A percentile compares a stretch with the other conserved stretches of the same genome.
Conservation (phyloP, 30 jellyfish, hydroid and myxozoan species). For the Turritopsis rubra region DNA sequence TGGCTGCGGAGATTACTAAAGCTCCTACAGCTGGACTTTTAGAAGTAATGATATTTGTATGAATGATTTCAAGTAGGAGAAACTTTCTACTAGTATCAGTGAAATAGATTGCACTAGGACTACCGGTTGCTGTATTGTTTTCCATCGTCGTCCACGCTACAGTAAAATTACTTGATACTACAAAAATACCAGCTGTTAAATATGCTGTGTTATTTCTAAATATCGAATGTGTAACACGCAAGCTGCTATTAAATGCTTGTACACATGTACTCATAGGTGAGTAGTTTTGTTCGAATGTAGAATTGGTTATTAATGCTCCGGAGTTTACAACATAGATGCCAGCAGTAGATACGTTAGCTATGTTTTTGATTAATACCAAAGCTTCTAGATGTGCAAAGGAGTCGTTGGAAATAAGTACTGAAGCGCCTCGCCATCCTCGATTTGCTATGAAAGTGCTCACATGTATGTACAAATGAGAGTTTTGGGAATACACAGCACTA, state of each 20-base stretch:
- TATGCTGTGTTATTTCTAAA: not conserved
- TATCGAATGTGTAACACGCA: not conserved
- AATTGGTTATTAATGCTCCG: not conserved
- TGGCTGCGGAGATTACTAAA: not conserved
- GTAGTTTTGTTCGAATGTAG: not conserved
- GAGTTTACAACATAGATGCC: not conserved
- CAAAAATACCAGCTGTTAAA: not conserved
- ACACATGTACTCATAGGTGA: not conserved
- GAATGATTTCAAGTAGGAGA: not conserved
- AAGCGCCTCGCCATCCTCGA: not conserved
- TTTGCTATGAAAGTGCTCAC: not conserved
- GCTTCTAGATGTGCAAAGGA: not conserved
- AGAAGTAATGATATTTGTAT: not conserved
- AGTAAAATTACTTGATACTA: not conserved
- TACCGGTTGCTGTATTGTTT: not conserved
- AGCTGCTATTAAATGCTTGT: not conserved
- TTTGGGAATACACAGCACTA: not conserved
- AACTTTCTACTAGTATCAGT: not conserved
- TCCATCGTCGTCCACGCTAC: not conserved
- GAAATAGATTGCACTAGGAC: conserved; percentile 1
- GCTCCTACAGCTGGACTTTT: not conserved
- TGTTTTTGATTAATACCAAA: not conserved
- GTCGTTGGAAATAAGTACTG: not conserved
- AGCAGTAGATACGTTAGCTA: not conserved
- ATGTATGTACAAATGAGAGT: not conserved